Evolutionary conservation across 2,888 invertebrate genomes (phyloP).

Genomic region (Andrena dorsata): DNA sequence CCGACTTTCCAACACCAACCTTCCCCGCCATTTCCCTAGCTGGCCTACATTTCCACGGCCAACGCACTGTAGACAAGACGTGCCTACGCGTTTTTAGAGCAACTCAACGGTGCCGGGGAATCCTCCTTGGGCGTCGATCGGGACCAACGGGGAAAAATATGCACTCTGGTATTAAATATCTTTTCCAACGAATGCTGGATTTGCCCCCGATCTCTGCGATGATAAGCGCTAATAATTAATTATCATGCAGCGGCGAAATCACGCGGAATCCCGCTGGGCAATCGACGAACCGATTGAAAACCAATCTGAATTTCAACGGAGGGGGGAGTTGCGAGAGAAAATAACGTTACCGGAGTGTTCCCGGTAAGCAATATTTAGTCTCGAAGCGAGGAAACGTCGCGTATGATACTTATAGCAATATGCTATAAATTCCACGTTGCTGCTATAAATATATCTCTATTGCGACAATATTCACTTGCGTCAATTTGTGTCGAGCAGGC

Average conservation of each 20-base stretch:
- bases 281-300: slow-evolving; percentile 28
- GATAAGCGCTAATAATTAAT: slow-evolving; percentile 47
- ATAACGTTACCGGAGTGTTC: slow-evolving; percentile 24
- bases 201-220: slow-evolving; percentile 19
- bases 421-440: slow-evolving; percentile 12
- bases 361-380: slow-evolving; percentile 32
- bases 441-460: not conserved
- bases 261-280: slow-evolving; percentile 1
- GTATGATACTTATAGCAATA: slow-evolving; percentile 45
- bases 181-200: slow-evolving; percentile 40
- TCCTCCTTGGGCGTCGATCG: not conserved
- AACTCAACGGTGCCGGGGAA: not conserved
- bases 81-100: not conserved
- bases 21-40: slow-evolving; percentile 12
- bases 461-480: slow-evolving; percentile 17
- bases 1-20: not conserved
- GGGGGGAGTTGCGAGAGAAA: slow-evolving; percentile 32
- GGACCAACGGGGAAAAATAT: slow-evolving; percentile 3
- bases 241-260: slow-evolving; percentile 22
- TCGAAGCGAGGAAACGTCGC: slow-evolving; percentile 32
- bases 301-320: slow-evolving; percentile 22
- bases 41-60: slow-evolving; percentile 20
- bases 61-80: not conserved
- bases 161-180: slow-evolving; percentile 49
- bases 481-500: slow-evolving; percentile 2